phyloP scores from a whole-genome alignment of 2,888 invertebrate genomes.

The Aphelenchoides bicaudatus region DNA sequence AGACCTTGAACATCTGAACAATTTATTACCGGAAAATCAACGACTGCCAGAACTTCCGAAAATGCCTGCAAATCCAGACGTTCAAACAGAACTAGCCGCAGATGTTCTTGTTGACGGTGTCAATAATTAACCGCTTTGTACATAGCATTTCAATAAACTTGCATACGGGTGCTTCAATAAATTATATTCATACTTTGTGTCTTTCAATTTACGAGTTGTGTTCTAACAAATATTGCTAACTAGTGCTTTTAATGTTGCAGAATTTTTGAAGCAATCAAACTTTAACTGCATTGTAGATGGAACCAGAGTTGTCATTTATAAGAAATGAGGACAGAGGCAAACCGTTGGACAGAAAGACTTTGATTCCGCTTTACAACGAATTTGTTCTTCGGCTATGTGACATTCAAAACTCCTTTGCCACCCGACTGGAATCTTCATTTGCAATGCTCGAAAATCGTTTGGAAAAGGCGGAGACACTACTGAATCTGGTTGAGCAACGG shows the following conservation, averaged over 20 bases:
- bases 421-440: conserved; percentile 19
- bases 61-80: background rate
- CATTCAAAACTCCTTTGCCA: conserved; percentile 24
- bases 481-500: conserved; percentile 18
- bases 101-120: background rate
- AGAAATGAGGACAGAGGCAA: conserved; percentile 32
- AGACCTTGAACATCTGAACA: conserved; percentile 44
- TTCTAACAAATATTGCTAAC: background rate
- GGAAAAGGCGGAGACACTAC: conserved; percentile 20
- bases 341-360: conserved; percentile 23
- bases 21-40: conserved; percentile 43
- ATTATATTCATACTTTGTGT: too few species aligned
- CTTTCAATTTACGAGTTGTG: too few species aligned
- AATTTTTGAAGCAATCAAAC: too few species aligned
- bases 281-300: too few species aligned
- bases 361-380: conserved; percentile 27
- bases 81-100: background rate
- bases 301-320: conserved; percentile 34
- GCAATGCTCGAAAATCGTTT: conserved; percentile 22
- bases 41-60: conserved; percentile 40
- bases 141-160: too few species aligned
- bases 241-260: background rate
- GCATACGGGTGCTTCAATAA: too few species aligned
- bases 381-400: conserved; percentile 25
- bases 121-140: too few species aligned